A percentile compares a stretch with the other conserved stretches of the same genome.
These are phyloP conservation scores for Cuniculus paca DNA, from an alignment of 2,797 vertebrate genomes.

Conservation along the genomic window DNA sequence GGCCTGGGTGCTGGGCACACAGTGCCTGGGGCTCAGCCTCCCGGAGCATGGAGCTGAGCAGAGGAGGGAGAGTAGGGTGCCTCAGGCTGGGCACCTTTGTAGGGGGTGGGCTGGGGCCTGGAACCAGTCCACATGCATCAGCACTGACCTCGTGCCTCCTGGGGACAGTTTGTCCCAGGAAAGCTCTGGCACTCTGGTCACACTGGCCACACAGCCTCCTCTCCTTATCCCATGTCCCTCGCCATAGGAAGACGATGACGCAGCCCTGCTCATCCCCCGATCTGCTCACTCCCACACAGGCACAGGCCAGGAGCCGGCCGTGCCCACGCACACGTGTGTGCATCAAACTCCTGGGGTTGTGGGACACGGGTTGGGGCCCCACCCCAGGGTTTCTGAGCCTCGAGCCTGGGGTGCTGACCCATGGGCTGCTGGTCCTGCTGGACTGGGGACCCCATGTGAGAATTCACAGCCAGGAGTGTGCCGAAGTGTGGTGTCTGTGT, in stretches of 20 bases:
- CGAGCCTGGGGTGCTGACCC: neutral
- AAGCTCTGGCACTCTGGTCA: neutral
- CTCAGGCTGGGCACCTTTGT: neutral
- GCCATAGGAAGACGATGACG: rapidly evolving
- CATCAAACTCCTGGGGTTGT: neutral
- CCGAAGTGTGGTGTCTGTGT: neutral
- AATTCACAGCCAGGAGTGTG: neutral
- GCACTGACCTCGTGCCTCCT: neutral
- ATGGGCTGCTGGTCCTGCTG: neutral
- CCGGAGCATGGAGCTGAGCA: neutral
- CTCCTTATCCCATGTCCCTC: rapidly evolving
- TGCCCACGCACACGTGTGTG: rapidly evolving
- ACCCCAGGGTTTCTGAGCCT: neutral
- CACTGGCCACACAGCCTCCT: rapidly evolving
- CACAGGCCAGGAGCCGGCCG: rapidly evolving
- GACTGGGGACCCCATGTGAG: neutral
- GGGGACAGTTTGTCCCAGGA: rapidly evolving
- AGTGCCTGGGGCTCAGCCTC: neutral
- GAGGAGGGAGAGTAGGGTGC: neutral
- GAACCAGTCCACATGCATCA: neutral
- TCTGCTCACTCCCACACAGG: rapidly evolving
- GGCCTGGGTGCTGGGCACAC: too few relatives aligned
- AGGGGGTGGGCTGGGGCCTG: rapidly evolving
- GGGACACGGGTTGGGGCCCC: neutral
- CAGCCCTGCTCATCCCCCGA: neutral